These are phyloP conservation scores for Epinephelus fuscoguttatus DNA, from an alignment of 2,113 vertebrate genomes.

Conservation along the genomic window DNA sequence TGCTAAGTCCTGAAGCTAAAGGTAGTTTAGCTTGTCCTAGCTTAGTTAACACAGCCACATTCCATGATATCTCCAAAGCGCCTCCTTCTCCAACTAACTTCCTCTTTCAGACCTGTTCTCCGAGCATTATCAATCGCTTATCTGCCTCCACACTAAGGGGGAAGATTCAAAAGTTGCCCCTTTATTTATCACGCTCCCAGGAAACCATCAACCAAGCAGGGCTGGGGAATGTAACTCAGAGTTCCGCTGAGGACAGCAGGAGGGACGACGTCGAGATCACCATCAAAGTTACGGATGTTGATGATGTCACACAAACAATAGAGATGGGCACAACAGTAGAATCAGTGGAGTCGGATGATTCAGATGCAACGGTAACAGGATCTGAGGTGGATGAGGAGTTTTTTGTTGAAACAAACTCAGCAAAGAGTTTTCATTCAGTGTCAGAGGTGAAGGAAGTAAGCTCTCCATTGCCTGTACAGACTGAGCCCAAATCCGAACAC, in stretches of 20 bases:
- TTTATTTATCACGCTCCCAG: slow-evolving; percentile 83
- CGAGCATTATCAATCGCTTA: slow-evolving; percentile 77
- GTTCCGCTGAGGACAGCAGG: slow-evolving; percentile 42
- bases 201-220: slow-evolving; percentile 69
- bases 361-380: slow-evolving; percentile 72
- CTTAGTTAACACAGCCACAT: slow-evolving; percentile 4
- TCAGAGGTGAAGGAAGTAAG: slow-evolving; percentile 50
- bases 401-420: slow-evolving; percentile 32
- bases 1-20: slow-evolving; percentile 20
- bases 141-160: slow-evolving; percentile 83
- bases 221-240: slow-evolving; percentile 26
- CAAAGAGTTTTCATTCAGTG: slow-evolving; percentile 21
- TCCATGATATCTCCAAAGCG: slow-evolving; percentile 48
- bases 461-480: slow-evolving; percentile 42
- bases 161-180: slow-evolving; percentile 84
- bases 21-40: not conserved
- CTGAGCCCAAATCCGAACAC: slow-evolving; percentile 61
- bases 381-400: slow-evolving; percentile 67
- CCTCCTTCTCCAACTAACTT: slow-evolving; percentile 61
- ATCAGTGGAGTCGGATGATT: slow-evolving; percentile 70
- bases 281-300: slow-evolving; percentile 49
- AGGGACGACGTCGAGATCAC: slow-evolving; percentile 11
- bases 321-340: slow-evolving; percentile 37
- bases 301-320: slow-evolving; percentile 55
- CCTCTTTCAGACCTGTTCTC: slow-evolving; percentile 60